These are phyloP conservation scores for Xestia rhomboidea DNA, from an alignment of 2,888 invertebrate species.

Conservation along the genomic window DNA sequence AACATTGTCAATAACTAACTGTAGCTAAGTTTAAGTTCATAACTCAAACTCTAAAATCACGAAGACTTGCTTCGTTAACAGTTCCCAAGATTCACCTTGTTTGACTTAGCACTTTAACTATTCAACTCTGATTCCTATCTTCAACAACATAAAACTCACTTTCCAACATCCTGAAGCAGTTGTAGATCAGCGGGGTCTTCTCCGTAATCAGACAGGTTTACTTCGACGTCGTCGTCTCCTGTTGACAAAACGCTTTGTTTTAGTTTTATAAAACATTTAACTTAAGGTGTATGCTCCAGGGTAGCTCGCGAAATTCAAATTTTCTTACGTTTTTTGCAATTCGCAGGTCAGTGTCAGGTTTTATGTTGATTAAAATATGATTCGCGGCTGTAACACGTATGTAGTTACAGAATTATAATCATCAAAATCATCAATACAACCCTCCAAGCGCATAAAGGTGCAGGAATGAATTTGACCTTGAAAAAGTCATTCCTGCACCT, in stretches of 20 bases:
- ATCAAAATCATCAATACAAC: too few relatives aligned
- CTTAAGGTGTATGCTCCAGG: too few relatives aligned
- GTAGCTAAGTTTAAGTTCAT: constrained; percentile 7
- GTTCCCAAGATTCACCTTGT: constrained; percentile 48
- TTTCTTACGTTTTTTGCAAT: too few relatives aligned
- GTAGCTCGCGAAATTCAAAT: too few relatives aligned
- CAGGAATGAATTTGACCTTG: too few relatives aligned
- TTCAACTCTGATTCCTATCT: constrained; percentile 20
- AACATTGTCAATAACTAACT: background rate
- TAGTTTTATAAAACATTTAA: constrained; percentile 17
- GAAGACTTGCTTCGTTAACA: constrained; percentile 33
- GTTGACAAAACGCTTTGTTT: constrained; percentile 61
- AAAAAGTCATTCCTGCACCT: too few relatives aligned
- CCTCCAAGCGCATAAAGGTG: too few relatives aligned
- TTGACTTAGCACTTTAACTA: constrained; percentile 10
- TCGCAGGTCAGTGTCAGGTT: too few relatives aligned
- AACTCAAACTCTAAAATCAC: constrained; percentile 32
- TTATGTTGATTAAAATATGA: too few relatives aligned
- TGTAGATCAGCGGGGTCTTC: constrained; percentile 92
- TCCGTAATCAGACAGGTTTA: constrained; percentile 90
- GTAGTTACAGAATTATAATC: too few relatives aligned
- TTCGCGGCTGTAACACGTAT: too few relatives aligned
- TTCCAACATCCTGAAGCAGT: constrained; percentile 92
- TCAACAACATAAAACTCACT: constrained; percentile 88
- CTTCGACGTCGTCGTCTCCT: constrained; percentile 89